Percentiles rank a stretch among this genome's conserved stretches.
Evolutionary conservation across 2,113 vertebrate genomes (phyloP).

Genomic region (Hippolais icterina): DNA sequence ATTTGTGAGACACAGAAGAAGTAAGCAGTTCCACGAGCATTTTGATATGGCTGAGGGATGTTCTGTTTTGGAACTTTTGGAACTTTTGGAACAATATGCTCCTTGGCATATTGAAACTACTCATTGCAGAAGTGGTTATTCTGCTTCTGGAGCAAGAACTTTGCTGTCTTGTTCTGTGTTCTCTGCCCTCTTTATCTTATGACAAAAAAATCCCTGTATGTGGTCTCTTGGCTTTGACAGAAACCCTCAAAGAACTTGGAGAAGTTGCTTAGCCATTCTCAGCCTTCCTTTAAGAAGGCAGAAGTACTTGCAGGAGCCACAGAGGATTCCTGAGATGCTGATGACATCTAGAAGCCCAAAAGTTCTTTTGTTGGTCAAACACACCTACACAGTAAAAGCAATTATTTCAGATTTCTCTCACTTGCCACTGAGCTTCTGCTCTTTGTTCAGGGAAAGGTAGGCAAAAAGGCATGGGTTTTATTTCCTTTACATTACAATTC

Average conservation of each 20-base stretch:
- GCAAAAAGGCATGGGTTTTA: not conserved
- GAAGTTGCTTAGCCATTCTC: not conserved
- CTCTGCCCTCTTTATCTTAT: not conserved
- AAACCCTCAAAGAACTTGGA: not conserved
- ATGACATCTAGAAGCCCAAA: not conserved
- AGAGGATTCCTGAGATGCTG: not conserved
- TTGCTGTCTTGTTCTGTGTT: not conserved
- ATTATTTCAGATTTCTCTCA: not conserved
- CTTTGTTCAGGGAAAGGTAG: not conserved
- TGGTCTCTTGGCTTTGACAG: not conserved
- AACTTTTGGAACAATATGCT: not conserved
- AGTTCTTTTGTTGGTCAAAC: not conserved
- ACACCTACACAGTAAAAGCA: not conserved
- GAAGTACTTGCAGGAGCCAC: not conserved
- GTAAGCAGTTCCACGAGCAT: not conserved
- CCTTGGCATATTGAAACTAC: not conserved
- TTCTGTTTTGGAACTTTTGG: not conserved
- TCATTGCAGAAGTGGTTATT: not conserved
- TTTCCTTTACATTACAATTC: not conserved
- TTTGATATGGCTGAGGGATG: not conserved
- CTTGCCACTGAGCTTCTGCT: not conserved
- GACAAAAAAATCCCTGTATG: not conserved
- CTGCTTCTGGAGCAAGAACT: not conserved
- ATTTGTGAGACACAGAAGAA: not conserved
- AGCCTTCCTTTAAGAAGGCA: not conserved